A percentile compares a stretch with the other conserved stretches of the same genome.
Evolutionary conservation across 2,888 invertebrate genomes (phyloP).

Genomic region (Anaspis maculata): DNA sequence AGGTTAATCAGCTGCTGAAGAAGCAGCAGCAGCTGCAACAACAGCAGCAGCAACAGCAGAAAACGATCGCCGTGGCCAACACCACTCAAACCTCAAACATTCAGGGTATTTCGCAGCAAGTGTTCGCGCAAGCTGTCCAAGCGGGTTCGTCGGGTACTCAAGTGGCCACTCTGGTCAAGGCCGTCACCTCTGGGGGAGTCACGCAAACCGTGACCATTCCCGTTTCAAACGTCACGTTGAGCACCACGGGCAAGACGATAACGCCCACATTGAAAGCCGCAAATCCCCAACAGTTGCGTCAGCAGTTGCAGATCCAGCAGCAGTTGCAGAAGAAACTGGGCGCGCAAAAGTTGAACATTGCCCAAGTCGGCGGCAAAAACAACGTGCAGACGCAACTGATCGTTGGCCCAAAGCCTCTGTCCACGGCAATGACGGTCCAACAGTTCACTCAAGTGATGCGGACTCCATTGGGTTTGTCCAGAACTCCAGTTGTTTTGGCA

Average conservation of each 20-base stretch:
- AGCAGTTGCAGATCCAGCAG: conserved; percentile 52
- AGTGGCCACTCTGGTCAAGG: conserved; percentile 57
- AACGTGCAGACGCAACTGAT: conserved; percentile 61
- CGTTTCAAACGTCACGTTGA: conserved; percentile 44
- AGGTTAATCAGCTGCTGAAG: conserved; percentile 47
- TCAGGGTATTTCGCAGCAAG: conserved; percentile 36
- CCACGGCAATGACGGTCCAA: conserved; percentile 61
- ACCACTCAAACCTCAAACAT: conserved; percentile 31
- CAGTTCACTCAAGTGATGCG: conserved; percentile 61
- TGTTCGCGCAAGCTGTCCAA: conserved; percentile 41
- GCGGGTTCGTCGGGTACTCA: conserved; percentile 47
- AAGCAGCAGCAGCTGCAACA: conserved; percentile 36
- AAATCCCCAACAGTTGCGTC: conserved; percentile 57
- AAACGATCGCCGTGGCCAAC: conserved; percentile 28
- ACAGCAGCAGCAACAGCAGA: conserved; percentile 41
- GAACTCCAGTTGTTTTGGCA: conserved; percentile 53
- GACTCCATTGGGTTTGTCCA: conserved; percentile 44
- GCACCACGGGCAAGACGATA: conserved; percentile 36
- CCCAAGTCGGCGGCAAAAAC: conserved; percentile 42
- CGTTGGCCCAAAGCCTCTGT: conserved; percentile 55
- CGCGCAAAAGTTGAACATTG: conserved; percentile 52
- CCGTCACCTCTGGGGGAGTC: conserved; percentile 43
- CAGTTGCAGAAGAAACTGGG: conserved; percentile 50
- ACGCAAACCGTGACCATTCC: conserved; percentile 47
- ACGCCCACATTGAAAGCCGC: conserved; percentile 45